Evolutionary conservation across 1,140 invertebrate species (phyloP), one percentile per base, ranked within the genome.

Genomic region (Cydia pomonella): DNA sequence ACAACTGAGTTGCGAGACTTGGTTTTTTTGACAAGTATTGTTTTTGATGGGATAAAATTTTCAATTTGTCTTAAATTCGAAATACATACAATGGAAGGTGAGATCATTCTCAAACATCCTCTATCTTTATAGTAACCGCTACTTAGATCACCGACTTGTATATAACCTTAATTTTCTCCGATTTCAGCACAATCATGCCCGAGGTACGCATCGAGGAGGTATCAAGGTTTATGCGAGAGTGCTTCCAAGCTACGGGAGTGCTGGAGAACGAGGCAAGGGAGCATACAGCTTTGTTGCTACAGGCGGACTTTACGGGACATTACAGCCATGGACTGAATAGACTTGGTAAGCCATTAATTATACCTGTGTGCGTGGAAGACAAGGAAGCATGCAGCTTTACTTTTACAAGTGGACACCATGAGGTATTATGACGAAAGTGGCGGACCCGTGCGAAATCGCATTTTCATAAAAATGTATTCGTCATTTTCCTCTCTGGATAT

Each of bases 201-300:
- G 84, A 89, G 72, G 87, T 92, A 18, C 77, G 72, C 59, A 72
- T 88, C 12, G 91, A 94, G 33, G 96, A 98, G 80, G 95, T 95
- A 5, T 87, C 94, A 16, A 90, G 96, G 73, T 98, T 97, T 83
- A 96, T 97, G 90, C 89, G 92, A 21, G 95, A 97, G 1, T 97
- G 96, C 78, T 94, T 98, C 91, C 84, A 85, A 69, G 95, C 95
- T 16, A 95, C 94, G 0, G 97, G 97, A 1, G 94, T 96, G 0
- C 94, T 94, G 1, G 66, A 83, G 44, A 85, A 92, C 0, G 95
- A 98, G 85, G 97, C 97, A 0, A 83, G 87, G 53, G 93, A 93
- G 3, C 94, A 98, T 47, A 97, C 96, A 0, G 95, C 97, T 73
- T 94, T 97, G 44, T 92, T 99, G 10, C 93, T 97, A 50, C 53